Percentiles rank a stretch among this genome's conserved stretches.
Evolutionary conservation across 2,113 vertebrate species (phyloP).

Genomic region (Origma solitaria): DNA sequence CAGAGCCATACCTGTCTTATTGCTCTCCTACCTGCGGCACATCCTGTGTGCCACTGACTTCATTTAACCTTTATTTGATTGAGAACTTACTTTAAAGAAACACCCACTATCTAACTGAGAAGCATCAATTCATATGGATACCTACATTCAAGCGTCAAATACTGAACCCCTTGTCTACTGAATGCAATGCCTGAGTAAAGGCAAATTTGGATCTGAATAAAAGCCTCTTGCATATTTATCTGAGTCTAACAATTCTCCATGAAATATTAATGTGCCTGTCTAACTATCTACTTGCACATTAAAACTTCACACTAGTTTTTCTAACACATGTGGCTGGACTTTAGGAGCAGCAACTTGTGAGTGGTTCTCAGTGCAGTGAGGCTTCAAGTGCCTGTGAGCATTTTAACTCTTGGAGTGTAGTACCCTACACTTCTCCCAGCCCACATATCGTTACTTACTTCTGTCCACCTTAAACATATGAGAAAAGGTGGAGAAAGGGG

Average conservation of each 20-base stretch:
- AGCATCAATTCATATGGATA: not conserved
- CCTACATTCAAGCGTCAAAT: not conserved
- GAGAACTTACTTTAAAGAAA: conserved; percentile 1
- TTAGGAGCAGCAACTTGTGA: not conserved
- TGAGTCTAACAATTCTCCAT: not conserved
- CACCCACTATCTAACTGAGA: not conserved
- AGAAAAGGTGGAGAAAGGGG: not conserved
- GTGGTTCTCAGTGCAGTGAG: not conserved
- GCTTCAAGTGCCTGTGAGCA: not conserved
- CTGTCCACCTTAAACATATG: not conserved
- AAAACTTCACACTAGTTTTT: not conserved
- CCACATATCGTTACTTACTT: not conserved
- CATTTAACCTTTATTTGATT: not conserved
- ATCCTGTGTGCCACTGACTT: not conserved
- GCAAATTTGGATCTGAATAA: conserved; percentile 12
- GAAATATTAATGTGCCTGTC: conserved; percentile 19
- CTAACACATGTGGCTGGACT: not conserved
- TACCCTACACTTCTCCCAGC: not conserved
- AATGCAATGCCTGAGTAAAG: not conserved
- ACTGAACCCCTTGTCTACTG: not conserved
- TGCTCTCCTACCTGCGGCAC: not conserved
- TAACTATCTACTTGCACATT: not conserved
- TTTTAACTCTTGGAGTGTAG: not conserved
- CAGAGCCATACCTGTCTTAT: not conserved
- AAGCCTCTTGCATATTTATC: not conserved